Base-by-base conservation (phyloP, 2,113 vertebrate species). In the Entelurus aequoreus region DNA sequence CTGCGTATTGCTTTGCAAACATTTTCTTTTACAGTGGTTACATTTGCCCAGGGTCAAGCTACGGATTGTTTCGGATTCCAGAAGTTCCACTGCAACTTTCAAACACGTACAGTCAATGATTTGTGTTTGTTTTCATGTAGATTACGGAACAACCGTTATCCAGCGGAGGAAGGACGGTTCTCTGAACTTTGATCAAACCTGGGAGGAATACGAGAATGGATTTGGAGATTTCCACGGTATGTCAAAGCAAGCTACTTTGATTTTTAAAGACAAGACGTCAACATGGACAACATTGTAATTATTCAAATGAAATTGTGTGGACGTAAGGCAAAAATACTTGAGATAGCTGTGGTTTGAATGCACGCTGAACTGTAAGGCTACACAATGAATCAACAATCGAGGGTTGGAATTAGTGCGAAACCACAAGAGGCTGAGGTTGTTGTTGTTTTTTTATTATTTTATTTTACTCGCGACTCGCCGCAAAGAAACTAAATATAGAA, bases 161-260 rank as follows among this genome's bases (percentile, higher is more conserved):
- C 94, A 97, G 82, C 89, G 72, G 15, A 86, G 94, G 77, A 86
- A 47, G 50, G 86, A 93, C 9, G 94, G 95, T 48, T 94, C 91
- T 0, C 74, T 93, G 40, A 91, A 94, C 77, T 98, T 98, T 86
- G 92, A 97, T 78, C 91, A 91, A 84, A 90, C 87, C 1, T 97
- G 95, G 94, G 90, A 93, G 28, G 89, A 85, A 66, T 98, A 96
- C 19, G 79, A 79, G 73, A 77, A 91, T 0, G 94, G 93, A 14
- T 98, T 99, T 80, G 94, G 94, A 50, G 84, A 89, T 57, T 91
- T 95, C 80, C 76, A 88, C 10, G 90, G 93, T 97, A 87, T 92
- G 83, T 68, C 58, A 37, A 48, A 60, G 16, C 15, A 14, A 13
- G 38, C 4, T 7, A 59, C n/a, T 6, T 46, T 13, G 16, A 42